Evolutionary conservation across 2,797 vertebrate genomes (phyloP), one percentile per base, ranked within the genome.

Genomic region (Spondyliosoma cantharus): DNA sequence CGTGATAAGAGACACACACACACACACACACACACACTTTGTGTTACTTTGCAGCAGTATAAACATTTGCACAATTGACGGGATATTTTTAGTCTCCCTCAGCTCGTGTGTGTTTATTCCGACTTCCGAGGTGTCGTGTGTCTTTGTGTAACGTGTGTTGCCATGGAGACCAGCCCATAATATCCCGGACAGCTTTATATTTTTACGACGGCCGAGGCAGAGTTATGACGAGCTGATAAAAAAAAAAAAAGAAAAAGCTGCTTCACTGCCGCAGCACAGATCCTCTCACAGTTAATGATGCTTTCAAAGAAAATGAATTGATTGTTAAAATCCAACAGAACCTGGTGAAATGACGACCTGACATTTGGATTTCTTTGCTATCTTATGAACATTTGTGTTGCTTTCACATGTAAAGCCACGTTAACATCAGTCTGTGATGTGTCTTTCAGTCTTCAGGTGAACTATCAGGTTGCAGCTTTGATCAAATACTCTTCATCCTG

Each of bases 151-250:
- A 57, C n/a, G 1, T 74, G 52, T 71, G 52, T 46, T 72, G 70
- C 79, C 82, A 76, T 81, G 78, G 84, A 27, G 64, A 80, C 24
- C 3, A 42, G 25, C 77, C 62, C 29, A 74, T 52, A 87, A 87
- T 85, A 83, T 76, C 72, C 76, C 9, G 74, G 86, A 88, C 84
- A 80, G 74, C 73, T 91, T 87, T 86, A 87, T 86, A 74, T 53
- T 78, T 92, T 86, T 90, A 90, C 66, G 71, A 45, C 82, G 50
- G 63, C 46, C 7, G 65, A 50, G 76, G 71, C 76, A 76, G 83
- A 80, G 70, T 78, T 88, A 89, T 82, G 74, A 66, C 0, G 25
- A 87, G 83, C 84, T 72, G 71, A 80, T 86, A 90, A 91, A 89
- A 83, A 27, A 27, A 27, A 27, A 27, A 27, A 27, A 32, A 7